Conservation (phyloP, 2,113 vertebrate genomes). For the Amazona guildingii region DNA sequence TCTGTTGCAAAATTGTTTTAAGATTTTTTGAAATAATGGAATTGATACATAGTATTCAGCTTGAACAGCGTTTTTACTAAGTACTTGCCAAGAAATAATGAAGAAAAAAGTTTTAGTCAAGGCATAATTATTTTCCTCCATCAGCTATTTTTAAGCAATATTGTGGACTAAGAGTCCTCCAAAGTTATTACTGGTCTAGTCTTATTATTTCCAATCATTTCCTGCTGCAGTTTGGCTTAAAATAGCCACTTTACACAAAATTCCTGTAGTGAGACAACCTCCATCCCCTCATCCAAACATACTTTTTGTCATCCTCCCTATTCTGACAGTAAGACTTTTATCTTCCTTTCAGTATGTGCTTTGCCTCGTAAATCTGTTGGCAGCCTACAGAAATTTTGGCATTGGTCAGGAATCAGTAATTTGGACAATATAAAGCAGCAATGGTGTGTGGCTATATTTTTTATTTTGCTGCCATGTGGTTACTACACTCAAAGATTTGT, state of each 20-base stretch:
- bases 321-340: not conserved
- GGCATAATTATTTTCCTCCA: not conserved
- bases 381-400: not conserved
- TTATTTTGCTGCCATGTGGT: not conserved
- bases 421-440: not conserved
- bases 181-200: not conserved
- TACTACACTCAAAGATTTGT: not conserved
- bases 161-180: not conserved
- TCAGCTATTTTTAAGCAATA: not conserved
- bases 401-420: slow-evolving; percentile 4
- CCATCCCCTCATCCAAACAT: not conserved
- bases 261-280: not conserved
- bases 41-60: not conserved
- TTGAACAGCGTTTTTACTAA: not conserved
- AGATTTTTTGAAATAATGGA: not conserved
- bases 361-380: not conserved
- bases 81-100: not conserved
- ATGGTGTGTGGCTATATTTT: not conserved
- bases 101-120: not conserved
- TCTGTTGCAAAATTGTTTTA: not conserved
- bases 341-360: not conserved
- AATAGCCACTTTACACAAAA: not conserved
- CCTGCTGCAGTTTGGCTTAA: not conserved
- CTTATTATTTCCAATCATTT: not conserved
- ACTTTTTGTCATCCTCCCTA: not conserved